These are phyloP conservation scores for Thalassophryne amazonica DNA, from an alignment of 2,797 vertebrate genomes.

Conservation along the genomic window DNA sequence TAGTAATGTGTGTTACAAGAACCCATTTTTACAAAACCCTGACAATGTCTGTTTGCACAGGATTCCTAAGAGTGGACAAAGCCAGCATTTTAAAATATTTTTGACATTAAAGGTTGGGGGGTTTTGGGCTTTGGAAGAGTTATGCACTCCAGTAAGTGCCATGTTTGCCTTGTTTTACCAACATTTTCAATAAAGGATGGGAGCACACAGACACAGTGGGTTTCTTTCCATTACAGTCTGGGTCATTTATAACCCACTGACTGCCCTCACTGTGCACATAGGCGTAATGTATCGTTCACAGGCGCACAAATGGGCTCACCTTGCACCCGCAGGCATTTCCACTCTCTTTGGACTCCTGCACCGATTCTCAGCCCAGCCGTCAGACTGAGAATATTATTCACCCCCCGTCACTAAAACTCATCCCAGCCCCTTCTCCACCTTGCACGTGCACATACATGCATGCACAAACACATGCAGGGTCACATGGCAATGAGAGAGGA, in stretches of 20 bases:
- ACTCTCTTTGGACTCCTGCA: slow-evolving; percentile 34
- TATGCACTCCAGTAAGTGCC: too few relatives aligned
- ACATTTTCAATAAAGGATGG: slow-evolving; percentile 5
- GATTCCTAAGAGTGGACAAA: too few relatives aligned
- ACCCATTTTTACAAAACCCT: too few relatives aligned
- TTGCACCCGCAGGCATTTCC: slow-evolving; percentile 39
- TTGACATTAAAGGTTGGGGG: too few relatives aligned
- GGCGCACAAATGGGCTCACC: slow-evolving; percentile 39
- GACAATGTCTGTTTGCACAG: too few relatives aligned
- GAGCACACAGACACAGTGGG: slow-evolving; percentile 16
- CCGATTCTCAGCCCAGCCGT: slow-evolving; percentile 10
- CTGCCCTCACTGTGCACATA: slow-evolving; percentile 54
- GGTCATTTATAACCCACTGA: slow-evolving; percentile 64
- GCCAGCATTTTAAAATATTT: too few relatives aligned
- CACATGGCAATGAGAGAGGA: slow-evolving; percentile 7
- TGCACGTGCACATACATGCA: background rate
- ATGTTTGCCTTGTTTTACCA: slow-evolving; percentile 20
- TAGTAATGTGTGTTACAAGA: too few relatives aligned
- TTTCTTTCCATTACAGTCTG: slow-evolving; percentile 46
- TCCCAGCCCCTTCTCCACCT: background rate
- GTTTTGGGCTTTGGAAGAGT: too few relatives aligned
- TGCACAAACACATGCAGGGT: background rate
- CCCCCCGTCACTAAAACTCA: slow-evolving; percentile 14
- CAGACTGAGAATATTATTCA: slow-evolving; percentile 26
- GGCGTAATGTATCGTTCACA: slow-evolving; percentile 53